These are phyloP conservation scores for Mus spicilegus DNA, from an alignment of 2,113 vertebrate species.

Conservation along the genomic window DNA sequence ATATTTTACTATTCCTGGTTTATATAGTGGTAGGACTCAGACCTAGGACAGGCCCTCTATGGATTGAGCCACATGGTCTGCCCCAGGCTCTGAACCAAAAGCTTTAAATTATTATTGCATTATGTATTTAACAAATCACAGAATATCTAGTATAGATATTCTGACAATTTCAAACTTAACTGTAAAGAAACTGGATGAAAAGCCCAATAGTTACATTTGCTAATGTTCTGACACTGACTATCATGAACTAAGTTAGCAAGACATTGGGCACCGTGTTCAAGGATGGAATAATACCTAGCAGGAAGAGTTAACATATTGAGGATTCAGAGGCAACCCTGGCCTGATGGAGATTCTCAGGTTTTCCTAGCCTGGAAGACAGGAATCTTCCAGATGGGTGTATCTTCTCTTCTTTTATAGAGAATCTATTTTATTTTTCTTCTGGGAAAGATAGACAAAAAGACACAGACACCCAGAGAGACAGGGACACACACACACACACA, in stretches of 20 bases:
- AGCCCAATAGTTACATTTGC: neutral
- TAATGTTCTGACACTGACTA: neutral
- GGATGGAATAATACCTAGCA: neutral
- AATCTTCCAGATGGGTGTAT: neutral
- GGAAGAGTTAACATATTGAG: neutral
- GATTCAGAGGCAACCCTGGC: neutral
- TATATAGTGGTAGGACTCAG: neutral
- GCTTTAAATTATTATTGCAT: neutral
- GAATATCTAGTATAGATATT: neutral
- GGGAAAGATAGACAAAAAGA: neutral
- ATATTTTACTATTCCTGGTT: neutral
- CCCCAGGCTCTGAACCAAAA: neutral
- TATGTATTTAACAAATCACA: neutral
- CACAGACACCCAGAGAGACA: no score
- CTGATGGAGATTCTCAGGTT: neutral
- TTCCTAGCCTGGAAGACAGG: neutral
- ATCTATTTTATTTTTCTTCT: neutral
- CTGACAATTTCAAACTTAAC: neutral
- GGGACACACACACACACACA: neutral
- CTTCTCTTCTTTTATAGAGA: neutral
- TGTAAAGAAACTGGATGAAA: neutral
- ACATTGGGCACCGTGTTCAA: neutral
- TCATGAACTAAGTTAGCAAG: neutral
- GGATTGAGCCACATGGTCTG: neutral
- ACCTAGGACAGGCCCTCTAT: neutral